Percentiles rank a stretch among this genome's conserved stretches.
These are phyloP conservation scores for Paracanthobrama guichenoti DNA, from an alignment of 2,113 vertebrate genomes.

Conservation along the genomic window DNA sequence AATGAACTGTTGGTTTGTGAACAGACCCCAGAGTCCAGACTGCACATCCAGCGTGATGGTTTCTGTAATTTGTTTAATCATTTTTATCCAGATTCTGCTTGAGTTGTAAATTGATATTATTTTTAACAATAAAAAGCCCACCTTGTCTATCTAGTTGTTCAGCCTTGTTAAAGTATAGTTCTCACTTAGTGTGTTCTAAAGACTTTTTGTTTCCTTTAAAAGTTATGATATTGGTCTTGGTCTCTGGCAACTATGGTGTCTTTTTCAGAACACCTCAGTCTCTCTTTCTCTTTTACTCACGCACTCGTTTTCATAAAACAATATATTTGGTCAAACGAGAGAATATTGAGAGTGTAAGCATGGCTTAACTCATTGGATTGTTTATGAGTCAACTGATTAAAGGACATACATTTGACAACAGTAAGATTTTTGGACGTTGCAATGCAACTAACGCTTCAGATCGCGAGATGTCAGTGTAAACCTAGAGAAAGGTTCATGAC, in stretches of 20 bases:
- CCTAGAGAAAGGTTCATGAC: conserved; percentile 21
- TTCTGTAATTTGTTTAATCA: background rate
- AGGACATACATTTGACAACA: background rate
- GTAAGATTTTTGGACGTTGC: background rate
- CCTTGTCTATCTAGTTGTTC: background rate
- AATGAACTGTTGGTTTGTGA: background rate
- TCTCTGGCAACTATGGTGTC: background rate
- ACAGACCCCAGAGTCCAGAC: background rate
- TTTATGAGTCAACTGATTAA: background rate
- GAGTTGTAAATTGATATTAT: background rate
- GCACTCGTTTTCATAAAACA: background rate
- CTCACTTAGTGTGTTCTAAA: background rate
- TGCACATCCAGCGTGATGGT: background rate
- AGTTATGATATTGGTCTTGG: background rate
- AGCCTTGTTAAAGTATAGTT: background rate
- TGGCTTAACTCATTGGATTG: background rate
- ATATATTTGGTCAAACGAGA: background rate
- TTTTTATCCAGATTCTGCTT: background rate
- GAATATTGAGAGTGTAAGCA: background rate
- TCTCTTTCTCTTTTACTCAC: background rate
- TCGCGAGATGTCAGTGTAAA: conserved; percentile 55
- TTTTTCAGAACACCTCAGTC: background rate
- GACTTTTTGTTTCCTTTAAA: background rate
- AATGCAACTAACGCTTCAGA: conserved; percentile 19
- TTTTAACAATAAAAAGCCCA: background rate